Evolutionary conservation across 2,113 vertebrate species (phyloP).

Genomic region (Oryzias curvinotus): DNA sequence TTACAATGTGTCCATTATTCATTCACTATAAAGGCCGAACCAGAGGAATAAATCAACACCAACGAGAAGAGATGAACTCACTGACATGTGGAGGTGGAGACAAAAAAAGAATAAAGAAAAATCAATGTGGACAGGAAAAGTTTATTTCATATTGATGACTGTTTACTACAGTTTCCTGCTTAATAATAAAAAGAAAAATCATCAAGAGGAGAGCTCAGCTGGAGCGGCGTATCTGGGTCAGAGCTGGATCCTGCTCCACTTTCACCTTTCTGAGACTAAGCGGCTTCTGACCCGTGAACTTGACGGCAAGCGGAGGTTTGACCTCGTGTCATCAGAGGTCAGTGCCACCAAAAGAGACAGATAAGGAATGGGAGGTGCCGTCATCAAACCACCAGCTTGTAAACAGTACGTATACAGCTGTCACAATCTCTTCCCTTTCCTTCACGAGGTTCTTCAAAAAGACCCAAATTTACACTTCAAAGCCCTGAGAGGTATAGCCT

Average conservation of each 20-base stretch:
- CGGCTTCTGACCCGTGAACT: constrained; percentile 9
- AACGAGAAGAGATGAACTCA: constrained; percentile 29
- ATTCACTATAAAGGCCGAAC: too few relatives aligned
- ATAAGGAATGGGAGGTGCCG: constrained; percentile 16
- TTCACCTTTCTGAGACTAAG: constrained; percentile 29
- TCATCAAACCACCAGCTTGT: constrained; percentile 25
- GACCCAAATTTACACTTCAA: constrained; percentile 61
- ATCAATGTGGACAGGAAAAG: constrained; percentile 69
- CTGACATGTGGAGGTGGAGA: constrained; percentile 42
- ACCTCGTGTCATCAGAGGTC: constrained; percentile 4
- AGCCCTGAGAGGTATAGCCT: constrained; percentile 25
- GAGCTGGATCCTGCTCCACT: constrained; percentile 21
- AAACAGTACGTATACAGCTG: constrained; percentile 15
- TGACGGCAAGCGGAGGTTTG: constrained; percentile 5
- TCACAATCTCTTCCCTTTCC: constrained; percentile 19
- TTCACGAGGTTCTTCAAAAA: constrained; percentile 26
- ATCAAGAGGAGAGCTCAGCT: constrained; percentile 24
- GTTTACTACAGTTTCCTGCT: constrained; percentile 51
- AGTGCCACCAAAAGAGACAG: constrained; percentile 6
- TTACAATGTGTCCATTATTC: too few relatives aligned
- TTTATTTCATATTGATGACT: constrained; percentile 68
- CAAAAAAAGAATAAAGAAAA: constrained; percentile 47
- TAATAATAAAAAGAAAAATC: constrained; percentile 12
- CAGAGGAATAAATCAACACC: constrained; percentile 56
- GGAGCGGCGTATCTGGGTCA: constrained; percentile 46